Percentiles rank a stretch among this genome's conserved stretches.
Evolutionary conservation across 2,113 vertebrate species (phyloP).

Genomic region (Ifrita kowaldi): DNA sequence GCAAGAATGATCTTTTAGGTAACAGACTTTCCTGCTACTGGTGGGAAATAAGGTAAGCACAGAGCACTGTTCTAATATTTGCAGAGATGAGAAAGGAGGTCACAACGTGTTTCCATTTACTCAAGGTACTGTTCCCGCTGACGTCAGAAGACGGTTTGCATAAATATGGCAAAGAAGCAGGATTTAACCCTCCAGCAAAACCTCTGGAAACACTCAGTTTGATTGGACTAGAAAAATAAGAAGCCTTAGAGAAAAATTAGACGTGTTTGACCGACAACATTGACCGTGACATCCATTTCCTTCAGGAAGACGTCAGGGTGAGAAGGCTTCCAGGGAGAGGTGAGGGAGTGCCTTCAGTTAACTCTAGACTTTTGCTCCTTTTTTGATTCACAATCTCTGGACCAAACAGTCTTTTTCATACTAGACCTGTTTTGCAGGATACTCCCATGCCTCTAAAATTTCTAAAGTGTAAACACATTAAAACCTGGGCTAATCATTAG

Average conservation of each 20-base stretch:
- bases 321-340: not conserved
- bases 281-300: rapidly evolving
- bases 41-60: not conserved
- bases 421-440: not conserved
- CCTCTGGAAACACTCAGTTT: not conserved
- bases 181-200: not conserved
- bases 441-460: not conserved
- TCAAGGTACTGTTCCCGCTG: not conserved
- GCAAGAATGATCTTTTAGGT: constrained; percentile 6
- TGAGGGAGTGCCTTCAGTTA: not conserved
- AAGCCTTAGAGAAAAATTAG: not conserved
- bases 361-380: not conserved
- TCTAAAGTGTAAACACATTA: not conserved
- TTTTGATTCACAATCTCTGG: not conserved
- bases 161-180: not conserved
- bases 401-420: not conserved
- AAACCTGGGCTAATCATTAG: not conserved
- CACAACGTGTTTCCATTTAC: not conserved
- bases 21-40: not conserved
- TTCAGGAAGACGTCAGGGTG: not conserved
- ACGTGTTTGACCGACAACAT: not conserved
- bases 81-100: not conserved
- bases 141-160: not conserved
- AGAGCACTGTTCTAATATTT: not conserved
- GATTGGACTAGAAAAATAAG: not conserved